Conservation (phyloP, 1,140 invertebrate genomes). For the Conopomorpha cramerella region DNA sequence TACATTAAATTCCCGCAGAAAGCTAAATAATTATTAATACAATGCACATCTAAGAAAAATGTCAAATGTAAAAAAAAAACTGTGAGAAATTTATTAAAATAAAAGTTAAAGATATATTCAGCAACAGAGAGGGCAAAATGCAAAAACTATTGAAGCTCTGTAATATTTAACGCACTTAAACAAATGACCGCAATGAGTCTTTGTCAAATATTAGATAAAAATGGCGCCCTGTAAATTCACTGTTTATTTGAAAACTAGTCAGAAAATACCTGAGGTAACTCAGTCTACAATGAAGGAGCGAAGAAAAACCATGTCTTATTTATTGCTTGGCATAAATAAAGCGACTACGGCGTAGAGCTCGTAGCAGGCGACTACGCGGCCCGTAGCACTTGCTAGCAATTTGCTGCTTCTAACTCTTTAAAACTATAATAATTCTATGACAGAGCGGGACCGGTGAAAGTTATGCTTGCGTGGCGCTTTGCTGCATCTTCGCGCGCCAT, state of each 20-base stretch:
- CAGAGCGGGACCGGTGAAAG: neutral
- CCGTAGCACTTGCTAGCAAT: slow-evolving; percentile 1
- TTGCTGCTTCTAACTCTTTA: slow-evolving; percentile 4
- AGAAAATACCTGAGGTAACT: neutral
- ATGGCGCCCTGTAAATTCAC: too few species aligned
- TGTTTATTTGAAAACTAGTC: neutral
- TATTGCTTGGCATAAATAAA: neutral
- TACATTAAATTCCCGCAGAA: too few species aligned
- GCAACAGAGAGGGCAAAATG: neutral
- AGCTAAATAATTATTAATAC: too few species aligned
- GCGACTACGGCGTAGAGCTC: too few species aligned
- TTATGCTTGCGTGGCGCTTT: too few species aligned
- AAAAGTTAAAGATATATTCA: neutral
- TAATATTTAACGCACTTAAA: neutral
- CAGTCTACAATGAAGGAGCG: neutral
- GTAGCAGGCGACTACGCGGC: neutral
- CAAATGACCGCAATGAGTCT: too few species aligned
- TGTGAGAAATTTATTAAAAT: neutral
- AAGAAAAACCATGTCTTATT: neutral
- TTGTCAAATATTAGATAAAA: too few species aligned
- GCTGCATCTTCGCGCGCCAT: too few species aligned
- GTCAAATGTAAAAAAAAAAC: neutral
- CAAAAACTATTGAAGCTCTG: neutral
- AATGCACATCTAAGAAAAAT: too few species aligned
- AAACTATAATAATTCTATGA: slow-evolving; percentile 5